These are phyloP conservation scores for Hypanus sabinus DNA, from an alignment of 2,113 vertebrate species.

Conservation along the genomic window DNA sequence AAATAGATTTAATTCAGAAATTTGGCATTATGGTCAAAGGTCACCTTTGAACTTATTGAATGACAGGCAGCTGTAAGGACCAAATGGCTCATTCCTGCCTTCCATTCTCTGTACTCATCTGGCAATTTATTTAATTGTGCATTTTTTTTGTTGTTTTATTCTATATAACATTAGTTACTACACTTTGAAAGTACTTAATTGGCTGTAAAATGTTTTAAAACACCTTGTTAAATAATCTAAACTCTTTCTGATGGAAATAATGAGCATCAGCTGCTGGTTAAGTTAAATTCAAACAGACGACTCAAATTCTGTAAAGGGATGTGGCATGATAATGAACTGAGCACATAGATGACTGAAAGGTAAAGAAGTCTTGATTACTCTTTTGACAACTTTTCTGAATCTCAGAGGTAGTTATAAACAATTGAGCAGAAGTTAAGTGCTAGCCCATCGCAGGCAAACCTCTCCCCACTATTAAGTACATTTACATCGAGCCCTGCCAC, in stretches of 20 bases:
- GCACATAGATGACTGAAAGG: background rate
- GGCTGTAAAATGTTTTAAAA: background rate
- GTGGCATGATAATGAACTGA: background rate
- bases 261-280: background rate
- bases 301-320: background rate
- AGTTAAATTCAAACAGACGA: background rate
- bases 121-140: background rate
- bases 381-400: background rate
- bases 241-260: background rate
- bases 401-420: background rate
- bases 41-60: no score
- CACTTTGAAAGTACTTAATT: conserved; percentile 5
- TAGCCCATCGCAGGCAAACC: no score
- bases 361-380: background rate
- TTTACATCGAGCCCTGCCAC: no score
- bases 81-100: no score
- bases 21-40: no score
- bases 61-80: no score
- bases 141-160: background rate
- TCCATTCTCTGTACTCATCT: background rate
- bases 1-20: no score
- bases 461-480: no score
- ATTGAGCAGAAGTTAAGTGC: background rate
- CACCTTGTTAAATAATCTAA: background rate
- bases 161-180: background rate